phyloP scores from a whole-genome alignment of 2,888 invertebrate genomes.

The Resseliella maxima region DNA sequence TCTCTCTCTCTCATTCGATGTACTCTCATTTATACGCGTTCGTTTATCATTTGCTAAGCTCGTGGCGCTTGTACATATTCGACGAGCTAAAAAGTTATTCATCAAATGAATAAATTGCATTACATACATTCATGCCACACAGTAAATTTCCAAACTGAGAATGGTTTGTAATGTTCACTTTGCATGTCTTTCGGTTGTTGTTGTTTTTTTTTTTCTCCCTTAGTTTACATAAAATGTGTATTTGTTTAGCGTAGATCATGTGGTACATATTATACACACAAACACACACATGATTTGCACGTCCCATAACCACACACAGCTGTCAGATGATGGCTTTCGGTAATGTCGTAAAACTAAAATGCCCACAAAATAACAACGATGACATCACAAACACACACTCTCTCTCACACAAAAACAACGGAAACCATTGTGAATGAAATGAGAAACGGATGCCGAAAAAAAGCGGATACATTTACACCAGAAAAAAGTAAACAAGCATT shows the following conservation, averaged over 20 bases:
- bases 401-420: neutral
- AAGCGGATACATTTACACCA: neutral
- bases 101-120: neutral
- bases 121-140: neutral
- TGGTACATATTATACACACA: neutral
- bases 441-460: neutral
- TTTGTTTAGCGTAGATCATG: neutral
- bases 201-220: no score
- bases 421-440: neutral
- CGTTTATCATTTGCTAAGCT: neutral
- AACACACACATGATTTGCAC: no score
- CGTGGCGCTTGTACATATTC: neutral
- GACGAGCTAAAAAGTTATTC: neutral
- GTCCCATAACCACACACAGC: no score
- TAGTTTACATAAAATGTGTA: conserved; percentile 23
- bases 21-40: neutral
- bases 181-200: neutral
- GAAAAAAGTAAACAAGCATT: conserved; percentile 22
- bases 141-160: neutral
- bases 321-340: no score
- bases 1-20: no score
- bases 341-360: no score
- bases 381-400: no score
- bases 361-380: no score
- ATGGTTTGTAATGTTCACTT: neutral